These are phyloP conservation scores for Folsomia candida DNA, from an alignment of 2,888 invertebrate species.

Conservation along the genomic window DNA sequence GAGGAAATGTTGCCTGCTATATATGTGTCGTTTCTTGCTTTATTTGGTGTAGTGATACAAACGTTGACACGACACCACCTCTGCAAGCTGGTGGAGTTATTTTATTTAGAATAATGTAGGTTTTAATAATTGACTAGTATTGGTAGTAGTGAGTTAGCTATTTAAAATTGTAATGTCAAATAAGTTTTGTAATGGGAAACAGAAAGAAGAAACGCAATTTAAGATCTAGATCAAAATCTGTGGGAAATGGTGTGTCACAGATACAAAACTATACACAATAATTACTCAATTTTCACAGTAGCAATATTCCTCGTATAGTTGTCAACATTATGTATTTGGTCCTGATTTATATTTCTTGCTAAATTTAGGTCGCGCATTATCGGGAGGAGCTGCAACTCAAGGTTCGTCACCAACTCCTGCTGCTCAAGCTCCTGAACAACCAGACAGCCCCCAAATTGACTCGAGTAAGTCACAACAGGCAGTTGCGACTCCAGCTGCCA, in stretches of 20 bases:
- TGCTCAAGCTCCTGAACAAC: constrained; percentile 13
- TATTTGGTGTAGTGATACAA: neutral
- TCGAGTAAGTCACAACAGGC: constrained; percentile 35
- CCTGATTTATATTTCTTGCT: no score
- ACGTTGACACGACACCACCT: neutral
- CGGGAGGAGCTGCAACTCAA: constrained; percentile 4
- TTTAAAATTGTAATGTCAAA: constrained; percentile 1
- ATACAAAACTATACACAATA: neutral
- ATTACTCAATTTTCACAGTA: neutral
- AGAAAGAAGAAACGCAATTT: constrained; percentile 22
- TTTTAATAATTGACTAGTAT: neutral
- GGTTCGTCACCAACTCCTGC: constrained; percentile 11
- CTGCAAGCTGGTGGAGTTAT: neutral
- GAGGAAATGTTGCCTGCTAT: neutral
- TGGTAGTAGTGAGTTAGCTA: neutral
- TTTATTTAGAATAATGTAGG: neutral
- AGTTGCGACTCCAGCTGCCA: constrained; percentile 35
- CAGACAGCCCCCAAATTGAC: constrained; percentile 24
- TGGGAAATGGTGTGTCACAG: neutral
- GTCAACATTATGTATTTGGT: no score
- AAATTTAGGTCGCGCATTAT: neutral
- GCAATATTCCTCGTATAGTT: no score
- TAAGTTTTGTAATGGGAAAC: constrained; percentile 23
- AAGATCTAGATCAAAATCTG: constrained; percentile 12
- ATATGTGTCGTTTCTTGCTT: no score